Conservation (phyloP, 2,888 invertebrate species). For the Trilocha varians region DNA sequence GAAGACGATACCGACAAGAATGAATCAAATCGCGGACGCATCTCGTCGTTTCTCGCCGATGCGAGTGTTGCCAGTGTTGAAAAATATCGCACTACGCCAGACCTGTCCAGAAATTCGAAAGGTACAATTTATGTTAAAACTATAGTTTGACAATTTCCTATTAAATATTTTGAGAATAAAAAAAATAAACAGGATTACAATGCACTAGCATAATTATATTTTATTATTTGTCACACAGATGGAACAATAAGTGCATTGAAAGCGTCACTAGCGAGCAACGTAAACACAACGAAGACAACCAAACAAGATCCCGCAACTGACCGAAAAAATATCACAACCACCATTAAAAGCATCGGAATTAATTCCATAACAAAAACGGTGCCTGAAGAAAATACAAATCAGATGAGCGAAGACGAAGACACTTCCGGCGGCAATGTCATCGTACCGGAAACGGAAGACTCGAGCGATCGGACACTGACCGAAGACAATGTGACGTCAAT, state of each 20-base stretch:
- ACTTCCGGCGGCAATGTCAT: not conserved
- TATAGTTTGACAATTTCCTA: not conserved
- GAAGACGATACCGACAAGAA: slow-evolving; percentile 31
- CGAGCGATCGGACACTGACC: not conserved
- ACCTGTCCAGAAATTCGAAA: slow-evolving; percentile 22
- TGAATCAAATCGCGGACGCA: slow-evolving; percentile 30
- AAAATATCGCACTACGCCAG: slow-evolving; percentile 46
- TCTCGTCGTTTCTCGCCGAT: slow-evolving; percentile 40
- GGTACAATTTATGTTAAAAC: slow-evolving; percentile 16
- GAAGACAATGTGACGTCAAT: not conserved
- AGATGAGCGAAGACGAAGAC: not conserved
- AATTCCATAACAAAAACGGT: not conserved
- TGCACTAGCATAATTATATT: too few relatives aligned
- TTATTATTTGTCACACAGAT: too few relatives aligned
- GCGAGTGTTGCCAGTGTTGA: slow-evolving; percentile 41
- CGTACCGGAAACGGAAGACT: slow-evolving; percentile 7
- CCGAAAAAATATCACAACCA: not conserved
- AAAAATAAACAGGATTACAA: not conserved
- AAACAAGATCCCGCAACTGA: not conserved
- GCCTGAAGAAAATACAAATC: not conserved
- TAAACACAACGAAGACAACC: not conserved
- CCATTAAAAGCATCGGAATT: not conserved
- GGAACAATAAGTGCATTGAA: not conserved
- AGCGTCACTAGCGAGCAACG: not conserved
- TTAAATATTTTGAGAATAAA: not conserved